These are phyloP conservation scores for Tolypeutes matacus DNA, from an alignment of 2,797 vertebrate genomes.

Conservation along the genomic window DNA sequence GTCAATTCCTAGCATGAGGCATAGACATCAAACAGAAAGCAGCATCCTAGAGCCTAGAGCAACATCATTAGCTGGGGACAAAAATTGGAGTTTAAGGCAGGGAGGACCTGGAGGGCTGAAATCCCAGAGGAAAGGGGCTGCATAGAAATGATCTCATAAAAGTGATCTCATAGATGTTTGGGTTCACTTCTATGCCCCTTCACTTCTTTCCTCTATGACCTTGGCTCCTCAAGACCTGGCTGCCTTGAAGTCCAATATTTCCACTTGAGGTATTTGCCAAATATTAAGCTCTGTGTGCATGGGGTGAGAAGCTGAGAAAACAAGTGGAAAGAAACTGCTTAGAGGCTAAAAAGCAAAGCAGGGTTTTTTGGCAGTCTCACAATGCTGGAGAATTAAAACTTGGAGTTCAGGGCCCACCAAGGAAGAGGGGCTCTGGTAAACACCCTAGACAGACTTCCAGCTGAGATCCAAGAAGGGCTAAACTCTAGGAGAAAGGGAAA, in stretches of 20 bases:
- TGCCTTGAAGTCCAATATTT: conserved; percentile 41
- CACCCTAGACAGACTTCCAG: conserved; percentile 23
- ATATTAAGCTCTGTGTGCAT: conserved; percentile 45
- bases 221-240: conserved; percentile 50
- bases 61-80: not conserved
- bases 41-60: not conserved
- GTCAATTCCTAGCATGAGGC: not conserved
- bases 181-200: not conserved
- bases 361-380: conserved; percentile 50
- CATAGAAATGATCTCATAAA: not conserved
- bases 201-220: not conserved
- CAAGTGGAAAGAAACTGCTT: conserved; percentile 63
- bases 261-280: conserved; percentile 63
- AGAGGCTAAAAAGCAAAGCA: conserved; percentile 51
- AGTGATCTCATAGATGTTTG: not conserved
- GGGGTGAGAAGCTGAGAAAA: conserved; percentile 73
- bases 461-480: not conserved
- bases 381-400: conserved; percentile 2
- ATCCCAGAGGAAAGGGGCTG: not conserved
- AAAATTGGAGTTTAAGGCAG: not conserved
- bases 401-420: conserved; percentile 56
- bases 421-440: conserved; percentile 42
- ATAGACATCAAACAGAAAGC: not conserved
- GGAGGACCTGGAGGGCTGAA: not conserved
- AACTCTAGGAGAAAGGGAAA: conserved; percentile 21